Percentiles rank a stretch among this genome's conserved stretches.
These are phyloP conservation scores for Procambarus clarkii DNA, from an alignment of 1,140 invertebrate species.

Conservation along the genomic window DNA sequence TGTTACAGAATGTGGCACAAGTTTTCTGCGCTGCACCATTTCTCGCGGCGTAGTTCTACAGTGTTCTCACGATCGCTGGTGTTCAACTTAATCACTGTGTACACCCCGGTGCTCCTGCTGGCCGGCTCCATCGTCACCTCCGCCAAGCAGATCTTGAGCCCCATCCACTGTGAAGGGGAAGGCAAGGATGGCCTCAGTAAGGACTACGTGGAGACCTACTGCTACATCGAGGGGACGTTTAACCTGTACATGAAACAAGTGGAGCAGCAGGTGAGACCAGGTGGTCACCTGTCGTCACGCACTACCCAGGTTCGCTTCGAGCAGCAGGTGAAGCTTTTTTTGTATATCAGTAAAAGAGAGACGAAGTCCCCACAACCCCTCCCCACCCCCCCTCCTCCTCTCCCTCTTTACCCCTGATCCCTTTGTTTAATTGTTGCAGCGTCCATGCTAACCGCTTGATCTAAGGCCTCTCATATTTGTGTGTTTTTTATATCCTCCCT, in stretches of 20 bases:
- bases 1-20: constrained; percentile 73
- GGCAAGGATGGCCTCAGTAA: constrained; percentile 72
- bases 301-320: constrained; percentile 43
- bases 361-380: not conserved
- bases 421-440: not conserved
- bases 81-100: constrained; percentile 72
- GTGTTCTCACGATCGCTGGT: constrained; percentile 72
- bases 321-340: constrained; percentile 51
- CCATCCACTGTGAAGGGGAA: constrained; percentile 72
- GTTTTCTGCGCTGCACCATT: constrained; percentile 73
- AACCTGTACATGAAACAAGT: constrained; percentile 72
- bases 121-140: constrained; percentile 72
- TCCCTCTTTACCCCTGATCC: not conserved
- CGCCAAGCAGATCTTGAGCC: constrained; percentile 72
- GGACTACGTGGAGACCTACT: constrained; percentile 72
- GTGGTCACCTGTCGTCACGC: constrained; percentile 41
- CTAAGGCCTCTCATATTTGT: not conserved
- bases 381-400: not conserved
- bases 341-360: not conserved
- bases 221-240: constrained; percentile 72
- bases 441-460: not conserved
- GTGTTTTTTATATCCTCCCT: no score
- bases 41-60: constrained; percentile 71
- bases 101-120: constrained; percentile 71
- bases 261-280: constrained; percentile 70